phyloP scores from a whole-genome alignment of 2,888 invertebrate species.

The Muscina levida region DNA sequence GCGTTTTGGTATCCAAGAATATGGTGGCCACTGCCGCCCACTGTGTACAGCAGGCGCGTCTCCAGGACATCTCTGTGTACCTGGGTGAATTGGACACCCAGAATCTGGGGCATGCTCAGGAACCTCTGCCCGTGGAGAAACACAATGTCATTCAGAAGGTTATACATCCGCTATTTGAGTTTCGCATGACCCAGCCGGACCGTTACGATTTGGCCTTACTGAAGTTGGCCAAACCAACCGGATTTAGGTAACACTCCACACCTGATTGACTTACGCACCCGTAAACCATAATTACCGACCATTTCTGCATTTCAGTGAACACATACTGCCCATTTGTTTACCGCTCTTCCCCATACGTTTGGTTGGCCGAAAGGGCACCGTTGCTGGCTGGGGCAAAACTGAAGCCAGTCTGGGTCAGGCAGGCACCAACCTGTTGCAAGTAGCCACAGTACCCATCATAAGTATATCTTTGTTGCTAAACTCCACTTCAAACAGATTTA shows the following conservation, averaged over 20 bases:
- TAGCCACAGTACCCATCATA: constrained; percentile 90
- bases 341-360: constrained; percentile 82
- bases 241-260: constrained; percentile 77
- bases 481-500: neutral
- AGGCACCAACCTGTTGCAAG: constrained; percentile 89
- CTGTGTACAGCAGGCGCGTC: constrained; percentile 88
- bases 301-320: constrained; percentile 75
- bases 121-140: constrained; percentile 84
- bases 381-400: constrained; percentile 93
- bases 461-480: constrained; percentile 80
- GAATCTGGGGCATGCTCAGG: constrained; percentile 83
- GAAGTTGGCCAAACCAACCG: constrained; percentile 85
- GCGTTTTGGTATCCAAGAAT: constrained; percentile 88
- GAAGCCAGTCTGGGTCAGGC: constrained; percentile 86
- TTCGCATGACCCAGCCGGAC: constrained; percentile 90
- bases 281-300: neutral
- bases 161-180: constrained; percentile 90
- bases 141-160: constrained; percentile 87
- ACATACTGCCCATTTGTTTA: constrained; percentile 90
- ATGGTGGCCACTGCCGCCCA: constrained; percentile 90
- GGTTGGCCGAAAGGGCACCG: constrained; percentile 83
- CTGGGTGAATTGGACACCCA: constrained; percentile 90
- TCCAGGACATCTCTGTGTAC: constrained; percentile 88
- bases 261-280: neutral
- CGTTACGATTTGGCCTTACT: constrained; percentile 89